These are phyloP conservation scores for Drosophila macrospina DNA, from an alignment of 2,888 invertebrate species.

Conservation along the genomic window DNA sequence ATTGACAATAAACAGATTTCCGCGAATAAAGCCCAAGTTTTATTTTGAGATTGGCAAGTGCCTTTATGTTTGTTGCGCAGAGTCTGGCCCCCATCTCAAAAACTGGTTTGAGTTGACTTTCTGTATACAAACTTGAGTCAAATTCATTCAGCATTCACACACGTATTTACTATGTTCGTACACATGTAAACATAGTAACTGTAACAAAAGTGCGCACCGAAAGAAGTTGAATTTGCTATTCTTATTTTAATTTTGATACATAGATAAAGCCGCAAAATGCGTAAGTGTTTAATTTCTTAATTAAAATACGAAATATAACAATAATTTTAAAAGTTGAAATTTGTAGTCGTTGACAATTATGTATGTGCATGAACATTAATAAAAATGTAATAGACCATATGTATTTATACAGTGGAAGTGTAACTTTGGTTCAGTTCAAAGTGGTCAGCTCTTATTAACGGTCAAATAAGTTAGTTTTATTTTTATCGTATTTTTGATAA, in stretches of 20 bases:
- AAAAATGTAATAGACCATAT: neutral
- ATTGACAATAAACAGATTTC: neutral
- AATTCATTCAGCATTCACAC: conserved; percentile 38
- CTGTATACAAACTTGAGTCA: conserved; percentile 38
- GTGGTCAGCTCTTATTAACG: neutral
- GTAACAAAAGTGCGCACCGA: conserved; percentile 10
- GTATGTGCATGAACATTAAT: neutral
- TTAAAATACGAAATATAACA: neutral
- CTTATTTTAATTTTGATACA: conserved; percentile 3
- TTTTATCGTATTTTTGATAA: too few relatives aligned
- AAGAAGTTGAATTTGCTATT: conserved; percentile 7
- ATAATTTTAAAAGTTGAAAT: neutral
- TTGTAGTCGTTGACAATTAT: neutral
- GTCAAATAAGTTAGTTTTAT: neutral
- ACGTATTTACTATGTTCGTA: conserved; percentile 29
- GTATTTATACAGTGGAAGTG: neutral
- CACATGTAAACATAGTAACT: conserved; percentile 43
- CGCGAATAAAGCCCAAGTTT: conserved; percentile 3
- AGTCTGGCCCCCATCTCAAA: conserved; percentile 47
- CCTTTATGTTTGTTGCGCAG: conserved; percentile 29
- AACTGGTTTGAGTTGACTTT: conserved; percentile 67
- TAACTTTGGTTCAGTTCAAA: neutral
- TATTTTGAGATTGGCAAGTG: conserved; percentile 20
- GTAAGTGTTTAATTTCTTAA: conserved; percentile 36
- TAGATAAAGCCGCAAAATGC: conserved; percentile 36